Conservation (phyloP, 1,140 invertebrate genomes). For the Oreohelix idahoensis region DNA sequence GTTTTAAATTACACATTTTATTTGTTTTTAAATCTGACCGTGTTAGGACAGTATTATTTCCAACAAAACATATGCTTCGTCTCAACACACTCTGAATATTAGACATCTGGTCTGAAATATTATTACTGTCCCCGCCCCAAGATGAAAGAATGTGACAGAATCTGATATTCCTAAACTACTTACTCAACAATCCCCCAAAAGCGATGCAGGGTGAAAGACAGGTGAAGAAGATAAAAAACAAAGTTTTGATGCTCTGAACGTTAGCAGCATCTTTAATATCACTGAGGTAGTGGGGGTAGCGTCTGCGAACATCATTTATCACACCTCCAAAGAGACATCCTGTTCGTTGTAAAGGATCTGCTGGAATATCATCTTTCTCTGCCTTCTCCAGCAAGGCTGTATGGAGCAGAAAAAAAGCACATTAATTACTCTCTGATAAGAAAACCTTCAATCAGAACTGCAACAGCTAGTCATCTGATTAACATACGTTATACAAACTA, state of each 20-base stretch:
- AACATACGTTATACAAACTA: no score
- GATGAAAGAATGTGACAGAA: no score
- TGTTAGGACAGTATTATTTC: no score
- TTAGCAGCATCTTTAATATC: constrained; percentile 91
- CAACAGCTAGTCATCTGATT: no score
- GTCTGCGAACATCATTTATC: constrained; percentile 87
- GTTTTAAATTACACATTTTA: no score
- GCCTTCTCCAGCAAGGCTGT: not conserved
- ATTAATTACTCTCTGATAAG: no score
- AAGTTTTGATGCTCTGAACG: constrained; percentile 88
- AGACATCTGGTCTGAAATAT: no score
- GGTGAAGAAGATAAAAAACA: constrained; percentile 97
- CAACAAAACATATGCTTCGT: no score
- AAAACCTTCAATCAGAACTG: no score
- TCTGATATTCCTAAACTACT: constrained; percentile 61
- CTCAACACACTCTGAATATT: no score
- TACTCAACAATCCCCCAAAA: constrained; percentile 91
- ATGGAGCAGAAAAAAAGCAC: not conserved
- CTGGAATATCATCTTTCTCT: constrained; percentile 62
- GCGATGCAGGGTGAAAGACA: constrained; percentile 94
- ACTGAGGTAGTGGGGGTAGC: constrained; percentile 88
- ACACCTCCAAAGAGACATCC: constrained; percentile 87
- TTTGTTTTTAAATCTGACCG: no score
- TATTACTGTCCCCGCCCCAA: no score
- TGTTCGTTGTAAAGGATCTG: constrained; percentile 84